phyloP scores from a whole-genome alignment of 2,888 invertebrate species.

The Tethea ocularis region DNA sequence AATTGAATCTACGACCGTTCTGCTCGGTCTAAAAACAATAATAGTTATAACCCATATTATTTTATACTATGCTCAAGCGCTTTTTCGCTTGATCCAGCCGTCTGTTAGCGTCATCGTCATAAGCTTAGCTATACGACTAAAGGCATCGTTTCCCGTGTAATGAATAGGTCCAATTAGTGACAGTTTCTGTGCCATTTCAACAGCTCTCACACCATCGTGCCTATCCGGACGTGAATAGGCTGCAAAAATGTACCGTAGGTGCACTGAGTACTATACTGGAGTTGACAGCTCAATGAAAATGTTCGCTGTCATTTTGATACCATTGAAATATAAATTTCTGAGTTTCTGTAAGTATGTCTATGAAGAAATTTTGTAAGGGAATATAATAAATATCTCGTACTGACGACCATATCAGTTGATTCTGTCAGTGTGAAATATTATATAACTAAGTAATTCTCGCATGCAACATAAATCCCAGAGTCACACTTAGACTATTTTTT shows the following conservation, averaged over 20 bases:
- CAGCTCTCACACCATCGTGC: slow-evolving; percentile 23
- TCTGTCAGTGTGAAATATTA: no score
- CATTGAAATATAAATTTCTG: no score
- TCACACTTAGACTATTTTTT: no score
- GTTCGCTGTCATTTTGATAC: neutral
- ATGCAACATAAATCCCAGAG: no score
- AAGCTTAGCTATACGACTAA: slow-evolving; percentile 22
- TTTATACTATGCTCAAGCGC: neutral
- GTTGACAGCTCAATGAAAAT: neutral
- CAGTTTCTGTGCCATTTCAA: slow-evolving; percentile 35
- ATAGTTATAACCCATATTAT: no score
- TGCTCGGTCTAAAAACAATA: no score
- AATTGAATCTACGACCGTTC: no score
- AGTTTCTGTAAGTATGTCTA: no score
- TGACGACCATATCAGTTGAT: no score
- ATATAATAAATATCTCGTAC: no score
- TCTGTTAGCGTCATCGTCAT: slow-evolving; percentile 12
- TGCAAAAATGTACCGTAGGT: slow-evolving; percentile 27
- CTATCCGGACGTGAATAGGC: slow-evolving; percentile 31
- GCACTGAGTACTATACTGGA: slow-evolving; percentile 5
- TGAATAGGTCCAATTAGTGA: slow-evolving; percentile 52
- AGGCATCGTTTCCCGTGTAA: slow-evolving; percentile 33
- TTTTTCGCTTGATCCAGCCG: neutral
- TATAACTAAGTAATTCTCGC: no score
- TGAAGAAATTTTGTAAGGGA: no score